phyloP scores from a whole-genome alignment of 1,140 invertebrate genomes.

The Drosophila sproati region DNA sequence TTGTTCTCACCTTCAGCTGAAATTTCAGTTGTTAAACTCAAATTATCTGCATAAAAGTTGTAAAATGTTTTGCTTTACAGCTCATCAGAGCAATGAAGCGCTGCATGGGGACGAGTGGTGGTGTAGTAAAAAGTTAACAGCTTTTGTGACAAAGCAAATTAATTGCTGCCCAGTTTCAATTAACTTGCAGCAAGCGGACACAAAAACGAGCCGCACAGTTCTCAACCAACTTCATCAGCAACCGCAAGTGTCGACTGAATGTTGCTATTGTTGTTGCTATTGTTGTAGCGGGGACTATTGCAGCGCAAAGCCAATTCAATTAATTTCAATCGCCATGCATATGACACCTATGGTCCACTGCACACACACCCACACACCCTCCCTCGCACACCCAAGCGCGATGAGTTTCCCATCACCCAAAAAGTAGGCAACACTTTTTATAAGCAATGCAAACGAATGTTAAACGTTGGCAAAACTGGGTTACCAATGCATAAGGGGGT shows the following conservation, averaged over 20 bases:
- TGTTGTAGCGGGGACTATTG: conserved; percentile 47
- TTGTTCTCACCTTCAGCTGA: conserved; percentile 45
- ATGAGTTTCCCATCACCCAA: conserved; percentile 18
- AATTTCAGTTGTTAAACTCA: conserved; percentile 53
- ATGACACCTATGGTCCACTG: conserved; percentile 78
- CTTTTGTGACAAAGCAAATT: conserved; percentile 81
- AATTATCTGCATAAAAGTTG: conserved; percentile 71
- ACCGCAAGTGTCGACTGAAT: conserved; percentile 64
- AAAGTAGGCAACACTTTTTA: conserved; percentile 49
- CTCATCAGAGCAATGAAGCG: conserved; percentile 4
- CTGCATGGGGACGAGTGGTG: neutral
- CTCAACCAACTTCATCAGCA: conserved; percentile 47
- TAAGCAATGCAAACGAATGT: conserved; percentile 35
- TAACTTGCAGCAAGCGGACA: conserved; percentile 58
- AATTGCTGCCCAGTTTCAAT: conserved; percentile 81
- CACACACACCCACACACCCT: conserved; percentile 56
- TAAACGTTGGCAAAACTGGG: conserved; percentile 24
- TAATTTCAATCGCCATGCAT: conserved; percentile 79
- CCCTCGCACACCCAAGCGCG: conserved; percentile 56
- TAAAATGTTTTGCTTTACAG: conserved; percentile 57
- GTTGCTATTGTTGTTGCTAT: conserved; percentile 32
- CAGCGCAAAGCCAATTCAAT: conserved; percentile 77
- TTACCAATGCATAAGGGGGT: neutral
- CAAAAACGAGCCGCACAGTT: conserved; percentile 15
- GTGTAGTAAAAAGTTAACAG: conserved; percentile 59